These are phyloP conservation scores for Panulirus ornatus DNA, from an alignment of 1,140 invertebrate species.

Conservation along the genomic window DNA sequence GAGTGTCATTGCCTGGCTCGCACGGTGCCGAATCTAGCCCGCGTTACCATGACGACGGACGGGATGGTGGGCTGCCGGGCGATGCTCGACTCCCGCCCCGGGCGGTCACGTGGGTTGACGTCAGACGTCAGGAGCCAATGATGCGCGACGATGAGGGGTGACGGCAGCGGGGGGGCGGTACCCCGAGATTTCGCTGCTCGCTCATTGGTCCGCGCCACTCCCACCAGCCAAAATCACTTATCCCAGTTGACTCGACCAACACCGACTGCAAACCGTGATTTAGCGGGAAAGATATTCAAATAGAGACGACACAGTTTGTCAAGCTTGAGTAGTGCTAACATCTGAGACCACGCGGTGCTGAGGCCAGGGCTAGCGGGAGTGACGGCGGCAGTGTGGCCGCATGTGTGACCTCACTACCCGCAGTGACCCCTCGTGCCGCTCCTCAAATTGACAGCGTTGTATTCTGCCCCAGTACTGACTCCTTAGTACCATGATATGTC, in stretches of 20 bases:
- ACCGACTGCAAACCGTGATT: constrained; percentile 70
- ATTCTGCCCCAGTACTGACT: constrained; percentile 4
- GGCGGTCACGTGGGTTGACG: constrained; percentile 72
- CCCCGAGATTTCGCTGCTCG: not conserved
- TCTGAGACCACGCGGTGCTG: constrained; percentile 18
- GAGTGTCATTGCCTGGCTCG: constrained; percentile 28
- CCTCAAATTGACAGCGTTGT: constrained; percentile 10
- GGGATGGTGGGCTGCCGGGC: constrained; percentile 50
- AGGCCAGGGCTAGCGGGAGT: constrained; percentile 30
- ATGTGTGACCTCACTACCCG: constrained; percentile 26
- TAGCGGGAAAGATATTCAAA: constrained; percentile 74
- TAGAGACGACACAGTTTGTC: constrained; percentile 73
- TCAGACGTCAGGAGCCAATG: constrained; percentile 69
- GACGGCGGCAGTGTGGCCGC: constrained; percentile 14
- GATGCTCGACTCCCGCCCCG: constrained; percentile 67
- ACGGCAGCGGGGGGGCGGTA: constrained; percentile 39
- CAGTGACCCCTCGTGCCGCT: constrained; percentile 29
- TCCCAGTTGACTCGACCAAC: constrained; percentile 51
- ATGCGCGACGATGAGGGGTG: constrained; percentile 31
- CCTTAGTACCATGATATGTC: constrained; percentile 34
- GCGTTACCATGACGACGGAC: constrained; percentile 66
- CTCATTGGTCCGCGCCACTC: constrained; percentile 55
- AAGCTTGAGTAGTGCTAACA: constrained; percentile 74
- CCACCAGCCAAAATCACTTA: constrained; percentile 69
- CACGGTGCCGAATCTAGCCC: constrained; percentile 54